phyloP scores from a whole-genome alignment of 2,113 vertebrate genomes.

The Ctenomys sociabilis region DNA sequence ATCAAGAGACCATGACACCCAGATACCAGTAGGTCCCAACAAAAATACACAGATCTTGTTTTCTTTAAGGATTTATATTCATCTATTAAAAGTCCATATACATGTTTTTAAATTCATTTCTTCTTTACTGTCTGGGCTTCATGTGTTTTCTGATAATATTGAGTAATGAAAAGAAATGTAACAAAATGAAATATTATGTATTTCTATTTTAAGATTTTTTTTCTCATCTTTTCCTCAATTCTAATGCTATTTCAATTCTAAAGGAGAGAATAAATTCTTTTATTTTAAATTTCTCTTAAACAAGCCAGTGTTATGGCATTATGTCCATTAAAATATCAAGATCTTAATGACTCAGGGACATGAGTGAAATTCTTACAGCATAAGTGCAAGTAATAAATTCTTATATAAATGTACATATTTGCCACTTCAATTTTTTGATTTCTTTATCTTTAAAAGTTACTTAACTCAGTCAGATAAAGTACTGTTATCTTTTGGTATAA shows the following conservation, averaged over 20 bases:
- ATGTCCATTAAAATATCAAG: conserved; percentile 5
- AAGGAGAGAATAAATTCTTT: not conserved
- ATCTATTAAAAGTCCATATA: not conserved
- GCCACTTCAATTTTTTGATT: not conserved
- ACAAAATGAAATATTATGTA: not conserved
- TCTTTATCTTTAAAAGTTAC: conserved; percentile 18
- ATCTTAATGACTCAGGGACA: not conserved
- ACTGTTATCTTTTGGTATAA: not conserved
- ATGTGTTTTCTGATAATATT: not conserved
- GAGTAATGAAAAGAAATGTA: not conserved
- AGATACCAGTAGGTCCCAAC: too few relatives aligned
- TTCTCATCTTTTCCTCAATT: not conserved
- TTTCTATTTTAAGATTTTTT: conserved; percentile 26
- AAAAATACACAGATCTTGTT: not conserved
- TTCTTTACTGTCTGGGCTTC: not conserved
- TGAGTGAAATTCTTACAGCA: not conserved
- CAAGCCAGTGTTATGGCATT: not conserved
- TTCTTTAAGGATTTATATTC: not conserved
- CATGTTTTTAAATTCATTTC: not conserved
- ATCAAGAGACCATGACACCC: too few relatives aligned
- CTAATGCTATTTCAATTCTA: not conserved
- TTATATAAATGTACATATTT: not conserved
- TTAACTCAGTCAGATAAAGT: not conserved
- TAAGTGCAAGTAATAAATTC: not conserved
- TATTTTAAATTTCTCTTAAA: not conserved